phyloP scores from a whole-genome alignment of 2,888 invertebrate species.

The Chymomyza fuscimana region DNA sequence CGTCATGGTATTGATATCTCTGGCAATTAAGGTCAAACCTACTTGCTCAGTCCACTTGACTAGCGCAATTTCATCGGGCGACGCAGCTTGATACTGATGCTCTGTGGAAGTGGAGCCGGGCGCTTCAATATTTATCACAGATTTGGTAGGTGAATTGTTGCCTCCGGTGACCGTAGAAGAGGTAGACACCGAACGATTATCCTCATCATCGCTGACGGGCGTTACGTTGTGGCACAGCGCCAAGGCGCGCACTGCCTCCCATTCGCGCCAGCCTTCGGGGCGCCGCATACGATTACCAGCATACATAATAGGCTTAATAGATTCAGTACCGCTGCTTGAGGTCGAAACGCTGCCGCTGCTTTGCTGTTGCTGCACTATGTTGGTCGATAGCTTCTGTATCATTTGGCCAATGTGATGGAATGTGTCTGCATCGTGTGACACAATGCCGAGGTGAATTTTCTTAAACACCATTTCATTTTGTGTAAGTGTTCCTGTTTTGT shows the following conservation, averaged over 20 bases:
- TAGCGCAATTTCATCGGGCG: conserved; percentile 96
- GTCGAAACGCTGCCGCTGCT: conserved; percentile 53
- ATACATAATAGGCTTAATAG: conserved; percentile 60
- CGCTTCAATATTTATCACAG: conserved; percentile 77
- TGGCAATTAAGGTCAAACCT: conserved; percentile 82
- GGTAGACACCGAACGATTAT: conserved; percentile 74
- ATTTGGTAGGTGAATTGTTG: conserved; percentile 78
- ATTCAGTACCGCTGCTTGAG: conserved; percentile 49
- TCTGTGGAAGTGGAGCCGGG: conserved; percentile 63
- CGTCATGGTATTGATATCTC: conserved; percentile 83
- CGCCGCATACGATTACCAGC: conserved; percentile 82
- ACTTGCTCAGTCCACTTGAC: conserved; percentile 94
- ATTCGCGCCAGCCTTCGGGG: conserved; percentile 87
- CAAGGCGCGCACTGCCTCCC: conserved; percentile 94
- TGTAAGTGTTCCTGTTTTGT: conserved; percentile 99
- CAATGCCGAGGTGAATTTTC: conserved; percentile 95
- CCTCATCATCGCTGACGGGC: conserved; percentile 90
- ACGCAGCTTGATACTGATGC: conserved; percentile 87
- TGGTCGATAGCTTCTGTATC: conserved; percentile 74
- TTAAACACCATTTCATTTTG: conserved; percentile 99
- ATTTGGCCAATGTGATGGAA: conserved; percentile 79
- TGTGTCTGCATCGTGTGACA: conserved; percentile 89
- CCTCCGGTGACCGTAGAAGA: conserved; percentile 75
- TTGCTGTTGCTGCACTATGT: conserved; percentile 62
- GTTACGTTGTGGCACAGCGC: conserved; percentile 99